Conservation (phyloP, 2,888 invertebrate species). For the Lasius platythorax region DNA sequence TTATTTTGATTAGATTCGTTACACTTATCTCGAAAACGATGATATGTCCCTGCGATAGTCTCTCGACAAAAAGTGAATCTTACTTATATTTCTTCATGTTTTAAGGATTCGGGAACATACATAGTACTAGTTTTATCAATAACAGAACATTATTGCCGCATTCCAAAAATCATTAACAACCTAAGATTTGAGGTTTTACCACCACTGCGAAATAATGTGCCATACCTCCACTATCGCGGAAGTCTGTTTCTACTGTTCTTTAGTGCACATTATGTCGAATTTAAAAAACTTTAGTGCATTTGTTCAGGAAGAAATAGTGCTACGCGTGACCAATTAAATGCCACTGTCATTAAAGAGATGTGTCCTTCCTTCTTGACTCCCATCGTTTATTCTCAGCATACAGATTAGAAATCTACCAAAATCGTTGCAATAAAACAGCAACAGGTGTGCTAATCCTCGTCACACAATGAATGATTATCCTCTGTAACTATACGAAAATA, state of each 20-base stretch:
- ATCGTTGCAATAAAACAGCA: background rate
- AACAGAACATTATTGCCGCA: background rate
- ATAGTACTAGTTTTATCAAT: background rate
- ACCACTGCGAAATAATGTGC: too few relatives aligned
- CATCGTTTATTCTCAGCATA: background rate
- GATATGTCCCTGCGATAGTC: too few relatives aligned
- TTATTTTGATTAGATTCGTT: too few relatives aligned
- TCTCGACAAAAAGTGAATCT: too few relatives aligned
- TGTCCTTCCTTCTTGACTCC: background rate
- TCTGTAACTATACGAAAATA: background rate
- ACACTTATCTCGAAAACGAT: too few relatives aligned
- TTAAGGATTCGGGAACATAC: too few relatives aligned
- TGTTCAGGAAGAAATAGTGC: background rate
- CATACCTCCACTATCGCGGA: background rate
- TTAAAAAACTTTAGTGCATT: background rate
- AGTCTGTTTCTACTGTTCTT: background rate
- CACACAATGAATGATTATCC: background rate
- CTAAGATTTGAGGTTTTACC: background rate
- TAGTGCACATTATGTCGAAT: background rate
- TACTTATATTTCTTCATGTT: too few relatives aligned
- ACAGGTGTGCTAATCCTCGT: background rate
- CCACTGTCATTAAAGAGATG: background rate
- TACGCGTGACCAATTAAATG: background rate
- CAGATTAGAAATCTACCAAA: background rate
- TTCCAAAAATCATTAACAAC: background rate